Base-by-base conservation (phyloP, 2,888 invertebrate genomes). In the Lordiphosa andalusiaca region DNA sequence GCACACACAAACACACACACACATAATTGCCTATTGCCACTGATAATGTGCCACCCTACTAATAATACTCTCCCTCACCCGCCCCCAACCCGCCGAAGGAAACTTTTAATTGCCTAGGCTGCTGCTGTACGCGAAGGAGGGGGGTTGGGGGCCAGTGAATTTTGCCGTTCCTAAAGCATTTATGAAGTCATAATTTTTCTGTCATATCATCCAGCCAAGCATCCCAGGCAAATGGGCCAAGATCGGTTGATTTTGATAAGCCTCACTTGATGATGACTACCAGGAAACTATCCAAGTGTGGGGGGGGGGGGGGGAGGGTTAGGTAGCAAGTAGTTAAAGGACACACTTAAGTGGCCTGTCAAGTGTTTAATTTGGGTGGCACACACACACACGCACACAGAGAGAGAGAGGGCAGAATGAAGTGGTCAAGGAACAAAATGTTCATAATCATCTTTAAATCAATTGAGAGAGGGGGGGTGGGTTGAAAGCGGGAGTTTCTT, bases 101-200 rank as follows among this genome's bases (percentile, higher is more conserved):
- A 30, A 30, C 30, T 30, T 30, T 37, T 37, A 13, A 37, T 12
- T 13, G 12, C 37, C 37, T 37, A 12, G 37, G 37, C 13, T 37
- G 13, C n/a, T n/a, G n/a, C n/a, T 37, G 16, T 1, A 13, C 10
- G n/a, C 4, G n/a, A n/a, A n/a, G n/a, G n/a, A n/a, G n/a, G n/a
- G n/a, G n/a, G n/a, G n/a, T n/a, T n/a, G n/a, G n/a, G n/a, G n/a
- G n/a, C n/a, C n/a, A n/a, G 46, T 46, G 16, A 40, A 63, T 63
- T 63, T 63, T 63, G 16, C 63, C 52, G 67, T 67, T 67, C 33
- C 53, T 42, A 41, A 64, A 63, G 23, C 53, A 63, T 76, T 83
- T 78, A 78, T 78, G 81, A 83, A 78, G 77, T 68, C 83, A 80
- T 83, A 77, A 83, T 68, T 80, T 44, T 73, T 80, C 48, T 80